These are phyloP conservation scores for Poeciliopsis prolifica DNA, from an alignment of 2,113 vertebrate genomes.

Conservation along the genomic window DNA sequence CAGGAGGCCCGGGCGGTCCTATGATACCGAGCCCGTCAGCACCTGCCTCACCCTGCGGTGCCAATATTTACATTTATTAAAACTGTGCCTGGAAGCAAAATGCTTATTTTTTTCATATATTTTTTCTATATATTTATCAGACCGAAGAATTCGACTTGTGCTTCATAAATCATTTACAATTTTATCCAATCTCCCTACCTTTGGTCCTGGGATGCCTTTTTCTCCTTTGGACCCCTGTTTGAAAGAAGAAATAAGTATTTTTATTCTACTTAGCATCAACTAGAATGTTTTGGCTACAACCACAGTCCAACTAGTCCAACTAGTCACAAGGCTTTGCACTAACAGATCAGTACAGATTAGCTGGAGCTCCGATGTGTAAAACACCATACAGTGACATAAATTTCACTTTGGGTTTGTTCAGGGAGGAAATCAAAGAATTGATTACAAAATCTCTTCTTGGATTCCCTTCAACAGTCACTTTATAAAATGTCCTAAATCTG, in stretches of 20 bases:
- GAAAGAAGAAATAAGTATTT: not conserved
- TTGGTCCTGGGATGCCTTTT: constrained; percentile 84
- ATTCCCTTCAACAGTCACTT: too few relatives aligned
- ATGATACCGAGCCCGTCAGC: constrained; percentile 77
- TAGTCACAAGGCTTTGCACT: too few relatives aligned
- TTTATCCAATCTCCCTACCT: constrained; percentile 70
- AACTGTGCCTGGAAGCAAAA: not conserved
- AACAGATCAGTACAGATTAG: too few relatives aligned
- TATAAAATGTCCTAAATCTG: too few relatives aligned
- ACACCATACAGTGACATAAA: too few relatives aligned
- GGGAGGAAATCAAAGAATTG: too few relatives aligned
- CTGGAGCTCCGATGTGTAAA: too few relatives aligned
- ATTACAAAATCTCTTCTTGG: too few relatives aligned
- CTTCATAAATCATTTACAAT: not conserved
- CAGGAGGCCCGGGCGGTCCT: constrained; percentile 87
- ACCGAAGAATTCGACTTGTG: too few relatives aligned
- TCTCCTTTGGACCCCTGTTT: constrained; percentile 88
- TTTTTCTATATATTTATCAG: not conserved
- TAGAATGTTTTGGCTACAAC: not conserved
- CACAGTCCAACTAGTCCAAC: too few relatives aligned
- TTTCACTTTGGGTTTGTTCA: too few relatives aligned
- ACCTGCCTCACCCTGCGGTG: constrained; percentile 86
- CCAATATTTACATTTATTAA: not conserved
- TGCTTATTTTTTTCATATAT: too few relatives aligned
- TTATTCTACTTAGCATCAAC: not conserved